phyloP scores from a whole-genome alignment of 2,888 invertebrate species.

The Drosophila putrida region DNA sequence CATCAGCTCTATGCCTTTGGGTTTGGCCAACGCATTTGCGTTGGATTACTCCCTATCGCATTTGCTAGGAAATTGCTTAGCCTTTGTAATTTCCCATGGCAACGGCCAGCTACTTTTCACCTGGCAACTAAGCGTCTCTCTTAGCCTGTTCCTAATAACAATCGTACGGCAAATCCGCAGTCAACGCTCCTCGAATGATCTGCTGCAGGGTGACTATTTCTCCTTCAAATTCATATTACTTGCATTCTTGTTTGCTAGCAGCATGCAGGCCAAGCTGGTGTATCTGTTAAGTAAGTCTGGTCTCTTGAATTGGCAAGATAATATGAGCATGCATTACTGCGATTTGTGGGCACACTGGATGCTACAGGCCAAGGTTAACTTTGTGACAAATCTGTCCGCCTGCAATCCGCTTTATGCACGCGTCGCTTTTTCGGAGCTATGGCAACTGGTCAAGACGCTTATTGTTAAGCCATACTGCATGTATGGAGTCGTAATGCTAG shows the following conservation, averaged over 20 bases:
- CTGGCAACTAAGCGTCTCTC: slow-evolving; percentile 83
- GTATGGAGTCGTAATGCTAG: slow-evolving; percentile 84
- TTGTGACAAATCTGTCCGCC: slow-evolving; percentile 82
- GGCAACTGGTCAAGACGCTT: slow-evolving; percentile 83
- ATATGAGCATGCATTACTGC: slow-evolving; percentile 76
- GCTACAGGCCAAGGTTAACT: slow-evolving; percentile 81
- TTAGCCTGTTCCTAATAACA: slow-evolving; percentile 80
- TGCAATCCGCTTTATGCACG: slow-evolving; percentile 83
- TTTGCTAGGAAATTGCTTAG: slow-evolving; percentile 78
- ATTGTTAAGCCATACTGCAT: slow-evolving; percentile 84
- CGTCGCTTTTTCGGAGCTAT: slow-evolving; percentile 79
- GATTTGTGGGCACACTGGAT: slow-evolving; percentile 83
- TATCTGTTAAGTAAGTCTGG: slow-evolving; percentile 81
- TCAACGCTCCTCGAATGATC: slow-evolving; percentile 42
- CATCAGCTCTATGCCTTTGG: slow-evolving; percentile 86
- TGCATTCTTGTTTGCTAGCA: slow-evolving; percentile 77
- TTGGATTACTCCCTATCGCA: slow-evolving; percentile 84
- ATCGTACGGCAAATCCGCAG: slow-evolving; percentile 67
- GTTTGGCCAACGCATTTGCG: slow-evolving; percentile 85
- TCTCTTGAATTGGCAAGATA: slow-evolving; percentile 74
- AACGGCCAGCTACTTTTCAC: slow-evolving; percentile 83
- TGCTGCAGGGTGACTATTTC: slow-evolving; percentile 62
- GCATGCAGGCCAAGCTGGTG: slow-evolving; percentile 79
- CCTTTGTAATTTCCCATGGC: slow-evolving; percentile 82
- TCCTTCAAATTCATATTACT: slow-evolving; percentile 79